Percentiles rank a stretch among this genome's conserved stretches.
Conservation (phyloP, 2,888 invertebrate species). For the Biston stratarius region DNA sequence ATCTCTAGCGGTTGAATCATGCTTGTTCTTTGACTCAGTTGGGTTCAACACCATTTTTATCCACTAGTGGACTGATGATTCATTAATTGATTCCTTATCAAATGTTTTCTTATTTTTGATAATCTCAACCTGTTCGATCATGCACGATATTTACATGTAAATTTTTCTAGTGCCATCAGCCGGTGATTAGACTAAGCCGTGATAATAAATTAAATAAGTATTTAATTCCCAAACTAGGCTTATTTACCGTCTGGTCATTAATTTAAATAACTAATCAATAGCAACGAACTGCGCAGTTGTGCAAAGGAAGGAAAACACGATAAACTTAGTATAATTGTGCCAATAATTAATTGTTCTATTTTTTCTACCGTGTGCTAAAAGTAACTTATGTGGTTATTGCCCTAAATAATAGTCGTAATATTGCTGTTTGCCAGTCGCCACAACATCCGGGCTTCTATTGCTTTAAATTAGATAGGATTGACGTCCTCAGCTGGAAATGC, state of each 20-base stretch:
- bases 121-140: slow-evolving; percentile 9
- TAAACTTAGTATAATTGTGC: slow-evolving; percentile 50
- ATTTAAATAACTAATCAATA: slow-evolving; percentile 58
- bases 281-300: slow-evolving; percentile 57
- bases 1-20: slow-evolving; percentile 27
- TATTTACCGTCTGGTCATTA: slow-evolving; percentile 56
- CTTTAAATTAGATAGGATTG: slow-evolving; percentile 2
- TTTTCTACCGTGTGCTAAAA: slow-evolving; percentile 20
- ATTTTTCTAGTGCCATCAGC: not conserved
- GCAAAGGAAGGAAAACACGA: slow-evolving; percentile 53
- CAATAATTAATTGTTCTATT: slow-evolving; percentile 33
- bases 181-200: slow-evolving; percentile 25
- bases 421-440: slow-evolving; percentile 7
- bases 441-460: slow-evolving; percentile 11
- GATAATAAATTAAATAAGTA: slow-evolving; percentile 25
- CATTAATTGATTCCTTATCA: slow-evolving; percentile 19
- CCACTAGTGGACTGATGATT: not conserved
- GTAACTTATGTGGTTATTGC: slow-evolving; percentile 19
- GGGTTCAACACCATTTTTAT: not conserved
- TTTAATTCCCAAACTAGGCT: slow-evolving; percentile 50
- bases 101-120: slow-evolving; percentile 10
- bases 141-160: slow-evolving; percentile 19
- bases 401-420: slow-evolving; percentile 10
- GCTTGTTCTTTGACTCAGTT: slow-evolving; percentile 17
- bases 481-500: not conserved